These are phyloP conservation scores for Sinella curviseta DNA, from an alignment of 1,140 invertebrate species.

Conservation along the genomic window DNA sequence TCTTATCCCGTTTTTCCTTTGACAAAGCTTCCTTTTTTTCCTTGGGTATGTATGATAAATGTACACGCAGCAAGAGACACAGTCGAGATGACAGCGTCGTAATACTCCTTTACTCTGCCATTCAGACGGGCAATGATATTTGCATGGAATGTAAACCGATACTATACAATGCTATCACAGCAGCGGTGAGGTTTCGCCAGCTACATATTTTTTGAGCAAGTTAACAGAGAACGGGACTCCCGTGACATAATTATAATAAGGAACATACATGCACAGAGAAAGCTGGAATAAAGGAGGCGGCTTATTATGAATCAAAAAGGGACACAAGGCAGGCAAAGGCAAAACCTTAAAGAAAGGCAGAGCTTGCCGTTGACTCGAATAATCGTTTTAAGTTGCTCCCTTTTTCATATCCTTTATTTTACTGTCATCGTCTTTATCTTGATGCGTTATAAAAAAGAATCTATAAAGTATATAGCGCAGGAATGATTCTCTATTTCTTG, in stretches of 20 bases:
- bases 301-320: background rate
- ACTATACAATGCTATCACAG: background rate
- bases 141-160: background rate
- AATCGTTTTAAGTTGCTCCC: too few species aligned
- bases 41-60: background rate
- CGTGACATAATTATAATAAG: too few species aligned
- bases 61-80: background rate
- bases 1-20: background rate
- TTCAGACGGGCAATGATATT: background rate
- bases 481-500: too few species aligned
- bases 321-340: background rate
- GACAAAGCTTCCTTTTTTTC: slow-evolving; percentile 1
- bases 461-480: too few species aligned
- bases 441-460: too few species aligned
- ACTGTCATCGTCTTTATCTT: too few species aligned
- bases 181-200: too few species aligned
- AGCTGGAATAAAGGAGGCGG: background rate
- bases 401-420: background rate
- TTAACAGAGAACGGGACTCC: too few species aligned
- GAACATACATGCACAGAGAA: too few species aligned
- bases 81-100: background rate
- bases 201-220: too few species aligned
- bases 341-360: background rate
- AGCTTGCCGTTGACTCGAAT: background rate
- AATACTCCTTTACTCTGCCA: background rate